phyloP scores from a whole-genome alignment of 2,797 vertebrate species.

The Carapus acus region DNA sequence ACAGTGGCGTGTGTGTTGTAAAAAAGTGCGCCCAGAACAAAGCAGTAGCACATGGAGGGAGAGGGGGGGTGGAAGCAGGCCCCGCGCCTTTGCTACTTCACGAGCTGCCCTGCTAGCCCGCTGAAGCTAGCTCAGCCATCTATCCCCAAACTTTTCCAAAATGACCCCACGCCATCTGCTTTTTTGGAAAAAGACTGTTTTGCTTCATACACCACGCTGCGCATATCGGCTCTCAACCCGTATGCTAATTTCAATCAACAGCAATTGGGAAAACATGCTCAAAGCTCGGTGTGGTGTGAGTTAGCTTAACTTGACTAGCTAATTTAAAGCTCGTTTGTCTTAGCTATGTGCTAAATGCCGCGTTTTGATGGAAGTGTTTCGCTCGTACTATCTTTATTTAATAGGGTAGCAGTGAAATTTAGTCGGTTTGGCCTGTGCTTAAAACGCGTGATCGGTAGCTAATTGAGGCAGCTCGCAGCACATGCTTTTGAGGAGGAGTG shows the following conservation, averaged over 20 bases:
- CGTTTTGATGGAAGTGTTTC: rapidly evolving
- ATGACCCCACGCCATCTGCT: too few species aligned
- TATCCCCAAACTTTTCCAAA: too few species aligned
- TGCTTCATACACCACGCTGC: too few species aligned
- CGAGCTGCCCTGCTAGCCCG: slow-evolving; percentile 31
- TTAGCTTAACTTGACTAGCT: neutral
- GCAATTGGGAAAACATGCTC: too few species aligned
- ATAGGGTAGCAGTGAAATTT: too few species aligned
- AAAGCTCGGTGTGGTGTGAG: neutral
- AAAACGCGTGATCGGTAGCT: too few species aligned
- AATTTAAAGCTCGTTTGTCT: neutral
- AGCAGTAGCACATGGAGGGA: slow-evolving; percentile 77
- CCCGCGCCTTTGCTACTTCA: slow-evolving; percentile 58
- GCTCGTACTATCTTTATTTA: too few species aligned
- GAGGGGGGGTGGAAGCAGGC: slow-evolving; percentile 69
- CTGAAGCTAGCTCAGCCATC: slow-evolving; percentile 26
- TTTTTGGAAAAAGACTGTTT: too few species aligned
- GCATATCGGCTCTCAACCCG: too few species aligned
- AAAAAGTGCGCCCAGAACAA: slow-evolving; percentile 80
- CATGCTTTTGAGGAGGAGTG: slow-evolving; percentile 38
- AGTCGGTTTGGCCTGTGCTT: too few species aligned
- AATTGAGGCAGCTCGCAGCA: slow-evolving; percentile 40
- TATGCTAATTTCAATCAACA: too few species aligned
- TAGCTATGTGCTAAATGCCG: rapidly evolving
- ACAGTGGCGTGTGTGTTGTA: slow-evolving; percentile 30